Evolutionary conservation across 2,113 vertebrate species (phyloP), one percentile per base, ranked within the genome.

Genomic region (Neomonachus schauinslandi): DNA sequence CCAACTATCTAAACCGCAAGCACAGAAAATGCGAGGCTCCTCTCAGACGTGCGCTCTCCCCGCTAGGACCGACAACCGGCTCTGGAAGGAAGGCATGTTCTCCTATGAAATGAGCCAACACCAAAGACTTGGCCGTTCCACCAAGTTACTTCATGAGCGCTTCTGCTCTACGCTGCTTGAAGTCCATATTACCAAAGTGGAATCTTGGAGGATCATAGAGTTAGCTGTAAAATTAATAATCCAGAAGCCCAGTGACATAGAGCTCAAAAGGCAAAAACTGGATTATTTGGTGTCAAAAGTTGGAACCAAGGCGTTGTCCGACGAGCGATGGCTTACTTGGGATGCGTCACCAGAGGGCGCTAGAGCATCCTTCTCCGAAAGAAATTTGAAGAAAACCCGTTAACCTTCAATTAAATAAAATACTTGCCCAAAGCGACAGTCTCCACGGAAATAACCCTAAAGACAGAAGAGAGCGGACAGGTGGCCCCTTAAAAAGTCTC

Each of bases 291-390:
- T 51, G 10, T 4, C 13, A 77, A 24, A 74, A 14, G 11, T 67
- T 59, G 39, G 87, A 95, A 94, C 28, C 31, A 49, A 59, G 26
- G 57, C 18, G 1, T 69, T 53, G 7, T 21, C 24, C 16, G 28
- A 24, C 0, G 31, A 92, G 22, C 42, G 46, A 9, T 77, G 84
- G 46, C 46, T 79, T 57, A 63, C 92, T 69, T 0, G 0, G 2
- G 2, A n/a, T 4, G 4, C 2, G 77, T 53, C 96, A 76, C 94
- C 88, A 97, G 98, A 92, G 87, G 97, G 96, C 81, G 71, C 94
- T 80, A 74, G 49, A 95, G 69, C 49, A 86, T 6, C 49, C 79
- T 69, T 86, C 46, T 61, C 36, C 57, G 19, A 91, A 91, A 93
- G 53, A 46, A 18, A 36, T 63, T 31, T 4, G 33, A 7, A 1